Conservation (phyloP, 2,797 vertebrate species). For the Gila robusta region DNA sequence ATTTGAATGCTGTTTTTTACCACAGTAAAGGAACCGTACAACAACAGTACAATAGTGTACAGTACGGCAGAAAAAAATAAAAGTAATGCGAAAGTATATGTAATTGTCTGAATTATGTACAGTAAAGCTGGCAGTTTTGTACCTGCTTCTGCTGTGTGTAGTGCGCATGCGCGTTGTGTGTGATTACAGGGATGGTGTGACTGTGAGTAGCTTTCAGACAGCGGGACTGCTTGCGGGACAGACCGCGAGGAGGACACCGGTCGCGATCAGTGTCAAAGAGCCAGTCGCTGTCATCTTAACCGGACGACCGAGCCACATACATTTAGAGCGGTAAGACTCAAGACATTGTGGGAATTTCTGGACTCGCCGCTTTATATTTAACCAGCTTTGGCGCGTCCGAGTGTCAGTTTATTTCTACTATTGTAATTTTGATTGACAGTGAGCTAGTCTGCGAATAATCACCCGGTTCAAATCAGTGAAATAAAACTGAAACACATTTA, state of each 20-base stretch:
- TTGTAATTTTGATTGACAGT: not conserved
- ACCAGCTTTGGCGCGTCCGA: not conserved
- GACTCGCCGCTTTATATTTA: not conserved
- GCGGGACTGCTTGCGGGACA: slow-evolving; percentile 19
- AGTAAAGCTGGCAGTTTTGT: not conserved
- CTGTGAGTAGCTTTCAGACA: not conserved
- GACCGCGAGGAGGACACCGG: slow-evolving; percentile 27
- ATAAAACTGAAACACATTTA: not conserved
- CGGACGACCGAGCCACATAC: slow-evolving; percentile 11
- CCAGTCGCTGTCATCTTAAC: slow-evolving; percentile 22
- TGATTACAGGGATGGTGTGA: slow-evolving; percentile 26
- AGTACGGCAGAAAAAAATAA: not conserved
- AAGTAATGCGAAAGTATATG: not conserved
- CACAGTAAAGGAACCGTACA: not conserved
- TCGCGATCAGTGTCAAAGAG: slow-evolving; percentile 2
- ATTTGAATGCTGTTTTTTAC: not conserved
- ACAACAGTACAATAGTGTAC: not conserved
- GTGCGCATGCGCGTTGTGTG: slow-evolving; percentile 41
- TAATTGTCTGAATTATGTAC: not conserved
- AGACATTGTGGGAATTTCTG: not conserved
- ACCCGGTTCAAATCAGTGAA: not conserved
- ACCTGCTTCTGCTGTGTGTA: not conserved
- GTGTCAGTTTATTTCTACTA: slow-evolving; percentile 5
- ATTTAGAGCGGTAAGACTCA: slow-evolving; percentile 23
- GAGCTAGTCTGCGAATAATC: not conserved